These are phyloP conservation scores for Xestia ashworthii DNA, from an alignment of 2,888 invertebrate species.

Conservation along the genomic window DNA sequence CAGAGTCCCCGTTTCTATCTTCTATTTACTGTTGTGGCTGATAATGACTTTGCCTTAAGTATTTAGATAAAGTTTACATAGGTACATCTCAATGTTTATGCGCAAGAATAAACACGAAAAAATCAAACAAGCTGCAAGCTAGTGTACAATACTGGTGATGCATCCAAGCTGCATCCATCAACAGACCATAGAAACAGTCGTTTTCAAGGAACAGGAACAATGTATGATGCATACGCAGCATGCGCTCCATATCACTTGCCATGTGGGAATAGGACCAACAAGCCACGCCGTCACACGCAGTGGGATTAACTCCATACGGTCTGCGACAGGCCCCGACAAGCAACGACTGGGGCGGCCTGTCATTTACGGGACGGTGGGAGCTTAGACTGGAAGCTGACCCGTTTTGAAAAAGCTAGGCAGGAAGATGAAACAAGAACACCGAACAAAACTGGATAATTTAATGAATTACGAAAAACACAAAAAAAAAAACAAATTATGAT, in stretches of 20 bases:
- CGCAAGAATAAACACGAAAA: background rate
- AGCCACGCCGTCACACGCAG: background rate
- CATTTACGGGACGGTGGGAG: background rate
- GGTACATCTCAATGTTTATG: background rate
- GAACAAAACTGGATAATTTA: background rate
- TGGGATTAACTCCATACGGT: background rate
- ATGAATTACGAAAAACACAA: background rate
- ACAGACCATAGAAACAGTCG: background rate
- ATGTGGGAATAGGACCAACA: background rate
- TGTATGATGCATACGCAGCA: background rate
- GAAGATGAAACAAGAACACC: background rate
- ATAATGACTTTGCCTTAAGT: background rate
- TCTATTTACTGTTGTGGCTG: conserved; percentile 16
- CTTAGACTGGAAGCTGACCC: background rate
- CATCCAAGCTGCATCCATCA: background rate
- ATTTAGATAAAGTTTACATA: background rate
- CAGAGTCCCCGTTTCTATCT: background rate
- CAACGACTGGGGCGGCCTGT: background rate
- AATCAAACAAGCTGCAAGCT: background rate
- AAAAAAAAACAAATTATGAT: background rate
- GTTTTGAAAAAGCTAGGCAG: background rate
- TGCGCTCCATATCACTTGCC: background rate
- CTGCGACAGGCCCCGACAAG: background rate
- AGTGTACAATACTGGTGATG: background rate
- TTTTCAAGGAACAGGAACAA: background rate